Evolutionary conservation across 1,140 invertebrate species (phyloP).

Genomic region (Drosophila nigromelanica): DNA sequence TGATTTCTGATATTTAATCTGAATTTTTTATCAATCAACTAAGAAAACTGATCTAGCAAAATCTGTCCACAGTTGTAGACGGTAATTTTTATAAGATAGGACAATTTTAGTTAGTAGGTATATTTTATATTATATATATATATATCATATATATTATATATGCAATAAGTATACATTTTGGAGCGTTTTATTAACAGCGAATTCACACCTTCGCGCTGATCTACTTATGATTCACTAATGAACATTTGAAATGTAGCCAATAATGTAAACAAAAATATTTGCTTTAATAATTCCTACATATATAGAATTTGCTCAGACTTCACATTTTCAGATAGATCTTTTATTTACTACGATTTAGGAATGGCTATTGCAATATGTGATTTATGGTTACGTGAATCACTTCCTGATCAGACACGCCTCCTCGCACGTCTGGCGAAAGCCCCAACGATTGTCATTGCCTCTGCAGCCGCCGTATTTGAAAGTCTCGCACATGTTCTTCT

Average conservation of each 20-base stretch:
- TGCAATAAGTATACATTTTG: too few species aligned
- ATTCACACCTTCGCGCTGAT: too few species aligned
- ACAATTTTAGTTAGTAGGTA: too few species aligned
- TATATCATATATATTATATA: too few species aligned
- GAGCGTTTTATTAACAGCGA: too few species aligned
- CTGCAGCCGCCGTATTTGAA: slow-evolving; percentile 93
- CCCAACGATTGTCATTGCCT: slow-evolving; percentile 92
- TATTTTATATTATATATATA: too few species aligned
- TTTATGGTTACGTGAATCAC: slow-evolving; percentile 8
- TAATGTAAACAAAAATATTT: not conserved
- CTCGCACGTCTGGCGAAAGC: slow-evolving; percentile 87
- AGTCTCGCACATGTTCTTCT: slow-evolving; percentile 75
- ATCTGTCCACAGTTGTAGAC: too few species aligned
- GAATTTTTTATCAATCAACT: too few species aligned
- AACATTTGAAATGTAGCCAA: not conserved
- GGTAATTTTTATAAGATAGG: too few species aligned
- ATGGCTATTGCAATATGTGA: slow-evolving; percentile 5
- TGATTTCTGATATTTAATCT: too few species aligned
- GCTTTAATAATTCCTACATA: not conserved
- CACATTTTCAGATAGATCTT: not conserved
- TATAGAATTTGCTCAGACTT: not conserved
- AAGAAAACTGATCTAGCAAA: too few species aligned
- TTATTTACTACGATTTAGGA: slow-evolving; percentile 16
- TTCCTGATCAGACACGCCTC: slow-evolving; percentile 85
- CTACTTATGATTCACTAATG: too few species aligned